Evolutionary conservation across 1,140 invertebrate species (phyloP), one percentile per base, ranked within the genome.

Genomic region (Calephelis nemesis): DNA sequence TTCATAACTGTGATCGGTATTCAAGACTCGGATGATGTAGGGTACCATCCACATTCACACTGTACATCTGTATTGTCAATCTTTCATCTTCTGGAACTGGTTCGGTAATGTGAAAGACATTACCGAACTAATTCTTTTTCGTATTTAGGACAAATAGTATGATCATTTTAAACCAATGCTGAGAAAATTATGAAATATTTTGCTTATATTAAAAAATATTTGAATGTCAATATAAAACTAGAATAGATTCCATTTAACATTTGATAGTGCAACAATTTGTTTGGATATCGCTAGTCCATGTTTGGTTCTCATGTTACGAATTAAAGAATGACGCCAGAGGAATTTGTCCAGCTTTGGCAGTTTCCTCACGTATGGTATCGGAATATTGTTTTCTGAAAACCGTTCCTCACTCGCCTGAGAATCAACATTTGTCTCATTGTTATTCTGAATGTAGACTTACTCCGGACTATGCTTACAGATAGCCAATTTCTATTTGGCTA

Each of bases 301-400:
- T 63, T 30, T 47, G 63, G 77, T 88, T 88, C 81, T 82, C 84
- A 87, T 82, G 81, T 84, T 75, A 87, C 79, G 81, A 80, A 84
- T 84, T 82, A 75, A 79, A 77, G 74, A 82, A 86, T 83, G 82
- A 88, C 84, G 75, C 69, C 76, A 81, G 75, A 79, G 82, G 88
- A 87, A 88, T 90, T 88, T 75, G 80, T 84, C 19, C 54, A 69
- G 62, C 75, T 80, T 88, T 79, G 77, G 71, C 74, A 90, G 83
- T 82, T 78, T 68, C 73, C 72, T 63, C 69, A 76, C 81, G 84
- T 84, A 68, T 64, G 12, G 73, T 82, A 85, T 85, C 72, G 82
- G 82, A 88, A 87, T 90, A 90, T 90, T 85, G 88, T 90, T 88
- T 88, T 88, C 87, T 90, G 75, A 87, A 90, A 90, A 90, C 85